Evolutionary conservation across 1,140 invertebrate species (phyloP).

Genomic region (Drosophila setifemur): DNA sequence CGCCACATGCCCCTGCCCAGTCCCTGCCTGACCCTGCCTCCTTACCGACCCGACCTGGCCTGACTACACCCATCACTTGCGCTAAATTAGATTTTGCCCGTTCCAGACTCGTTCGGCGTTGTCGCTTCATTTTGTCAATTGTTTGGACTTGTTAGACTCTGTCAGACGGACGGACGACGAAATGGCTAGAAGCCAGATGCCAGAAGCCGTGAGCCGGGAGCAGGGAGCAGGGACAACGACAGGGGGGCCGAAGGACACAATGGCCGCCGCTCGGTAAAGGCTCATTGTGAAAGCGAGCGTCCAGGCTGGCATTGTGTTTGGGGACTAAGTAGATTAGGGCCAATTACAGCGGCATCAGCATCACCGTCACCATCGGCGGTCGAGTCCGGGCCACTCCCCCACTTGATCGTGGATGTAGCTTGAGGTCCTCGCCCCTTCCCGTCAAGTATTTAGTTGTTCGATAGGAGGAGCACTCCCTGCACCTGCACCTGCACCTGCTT

Average conservation of each 20-base stretch:
- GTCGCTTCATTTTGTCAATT: slow-evolving; percentile 77
- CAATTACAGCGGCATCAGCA: slow-evolving; percentile 60
- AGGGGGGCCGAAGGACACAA: slow-evolving; percentile 19
- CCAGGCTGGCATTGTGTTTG: slow-evolving; percentile 56
- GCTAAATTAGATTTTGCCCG: slow-evolving; percentile 75
- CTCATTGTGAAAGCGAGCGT: slow-evolving; percentile 56
- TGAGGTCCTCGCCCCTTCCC: slow-evolving; percentile 2
- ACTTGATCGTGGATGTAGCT: slow-evolving; percentile 16
- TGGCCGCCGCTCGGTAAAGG: slow-evolving; percentile 26
- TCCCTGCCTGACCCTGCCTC: slow-evolving; percentile 10
- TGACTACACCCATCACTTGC: slow-evolving; percentile 56
- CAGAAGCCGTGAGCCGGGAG: neutral
- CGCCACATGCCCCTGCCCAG: neutral
- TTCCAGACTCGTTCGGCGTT: slow-evolving; percentile 52
- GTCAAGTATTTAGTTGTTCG: slow-evolving; percentile 53
- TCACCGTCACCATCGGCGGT: slow-evolving; percentile 43
- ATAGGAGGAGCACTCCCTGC: slow-evolving; percentile 41
- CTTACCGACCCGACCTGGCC: slow-evolving; percentile 4
- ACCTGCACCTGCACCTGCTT: slow-evolving; percentile 11
- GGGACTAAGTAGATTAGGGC: slow-evolving; percentile 75
- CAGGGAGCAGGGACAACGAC: neutral
- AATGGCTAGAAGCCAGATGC: slow-evolving; percentile 49
- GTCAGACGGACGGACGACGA: slow-evolving; percentile 35
- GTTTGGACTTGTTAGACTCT: slow-evolving; percentile 58
- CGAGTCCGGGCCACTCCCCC: neutral